Evolutionary conservation across 2,888 invertebrate genomes (phyloP).

Genomic region (Drosophila seclusa): DNA sequence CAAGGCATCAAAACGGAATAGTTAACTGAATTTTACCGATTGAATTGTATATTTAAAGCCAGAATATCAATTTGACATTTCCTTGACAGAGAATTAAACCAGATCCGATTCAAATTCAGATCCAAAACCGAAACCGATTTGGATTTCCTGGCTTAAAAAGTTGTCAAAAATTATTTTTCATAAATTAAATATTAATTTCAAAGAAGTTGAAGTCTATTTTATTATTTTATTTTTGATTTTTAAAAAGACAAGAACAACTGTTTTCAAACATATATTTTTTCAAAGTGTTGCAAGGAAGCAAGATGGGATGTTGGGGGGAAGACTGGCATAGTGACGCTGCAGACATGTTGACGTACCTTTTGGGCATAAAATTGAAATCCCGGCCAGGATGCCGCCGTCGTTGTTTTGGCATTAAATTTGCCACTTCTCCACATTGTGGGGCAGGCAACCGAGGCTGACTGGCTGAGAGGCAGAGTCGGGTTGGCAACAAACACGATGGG

Average conservation of each 20-base stretch:
- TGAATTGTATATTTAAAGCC: neutral
- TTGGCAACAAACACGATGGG: slow-evolving; percentile 41
- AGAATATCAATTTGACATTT: neutral
- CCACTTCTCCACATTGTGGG: slow-evolving; percentile 65
- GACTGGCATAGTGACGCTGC: slow-evolving; percentile 14
- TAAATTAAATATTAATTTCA: neutral
- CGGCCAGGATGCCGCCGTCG: slow-evolving; percentile 70
- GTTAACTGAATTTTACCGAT: neutral
- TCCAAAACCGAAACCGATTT: too few relatives aligned
- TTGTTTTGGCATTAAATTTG: slow-evolving; percentile 80
- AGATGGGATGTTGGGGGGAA: neutral
- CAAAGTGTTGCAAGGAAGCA: slow-evolving; percentile 1
- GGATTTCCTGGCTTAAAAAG: too few relatives aligned
- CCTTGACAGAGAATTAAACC: neutral
- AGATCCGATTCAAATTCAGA: too few relatives aligned
- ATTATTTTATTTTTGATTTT: neutral
- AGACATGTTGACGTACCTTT: slow-evolving; percentile 80
- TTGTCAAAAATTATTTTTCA: too few relatives aligned
- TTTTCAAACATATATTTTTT: neutral
- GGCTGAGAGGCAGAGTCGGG: slow-evolving; percentile 16
- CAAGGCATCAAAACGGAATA: too few relatives aligned
- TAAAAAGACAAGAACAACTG: too few relatives aligned
- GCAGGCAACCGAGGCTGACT: slow-evolving; percentile 5
- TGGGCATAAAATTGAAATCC: slow-evolving; percentile 81
- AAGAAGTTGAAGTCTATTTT: neutral